phyloP scores from a whole-genome alignment of 2,888 invertebrate genomes.

The Seira sanloemensis region DNA sequence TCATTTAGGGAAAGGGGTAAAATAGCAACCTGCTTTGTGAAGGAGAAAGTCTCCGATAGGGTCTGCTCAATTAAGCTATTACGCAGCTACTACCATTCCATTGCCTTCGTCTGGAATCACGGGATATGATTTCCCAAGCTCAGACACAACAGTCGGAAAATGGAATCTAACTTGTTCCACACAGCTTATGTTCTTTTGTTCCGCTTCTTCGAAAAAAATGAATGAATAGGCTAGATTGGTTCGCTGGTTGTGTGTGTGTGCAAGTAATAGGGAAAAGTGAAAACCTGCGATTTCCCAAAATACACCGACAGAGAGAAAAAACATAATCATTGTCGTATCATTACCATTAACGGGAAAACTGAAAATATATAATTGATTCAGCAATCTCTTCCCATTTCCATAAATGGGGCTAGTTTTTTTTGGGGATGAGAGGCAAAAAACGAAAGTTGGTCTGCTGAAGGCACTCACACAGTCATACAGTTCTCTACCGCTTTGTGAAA shows the following conservation, averaged over 20 bases:
- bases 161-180: not conserved
- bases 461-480: no score
- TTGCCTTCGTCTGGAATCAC: not conserved
- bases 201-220: not conserved
- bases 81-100: constrained; percentile 5
- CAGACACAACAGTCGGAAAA: no score
- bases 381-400: constrained; percentile 35
- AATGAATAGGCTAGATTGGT: not conserved
- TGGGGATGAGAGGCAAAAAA: no score
- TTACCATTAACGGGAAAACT: constrained; percentile 57
- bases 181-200: not conserved
- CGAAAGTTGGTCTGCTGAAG: no score
- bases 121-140: not conserved
- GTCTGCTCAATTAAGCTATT: constrained; percentile 56
- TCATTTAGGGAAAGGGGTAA: constrained; percentile 56
- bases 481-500: no score
- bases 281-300: constrained; percentile 42
- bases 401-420: constrained; percentile 6
- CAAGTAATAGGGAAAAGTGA: constrained; percentile 55
- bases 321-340: constrained; percentile 64
- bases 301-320: no score
- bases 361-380: constrained; percentile 62
- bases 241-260: constrained; percentile 32
- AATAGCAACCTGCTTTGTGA: not conserved
- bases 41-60: constrained; percentile 30